Evolutionary conservation across 2,888 invertebrate genomes (phyloP), one percentile per base, ranked within the genome.

Genomic region (Cryptus viduatorius): DNA sequence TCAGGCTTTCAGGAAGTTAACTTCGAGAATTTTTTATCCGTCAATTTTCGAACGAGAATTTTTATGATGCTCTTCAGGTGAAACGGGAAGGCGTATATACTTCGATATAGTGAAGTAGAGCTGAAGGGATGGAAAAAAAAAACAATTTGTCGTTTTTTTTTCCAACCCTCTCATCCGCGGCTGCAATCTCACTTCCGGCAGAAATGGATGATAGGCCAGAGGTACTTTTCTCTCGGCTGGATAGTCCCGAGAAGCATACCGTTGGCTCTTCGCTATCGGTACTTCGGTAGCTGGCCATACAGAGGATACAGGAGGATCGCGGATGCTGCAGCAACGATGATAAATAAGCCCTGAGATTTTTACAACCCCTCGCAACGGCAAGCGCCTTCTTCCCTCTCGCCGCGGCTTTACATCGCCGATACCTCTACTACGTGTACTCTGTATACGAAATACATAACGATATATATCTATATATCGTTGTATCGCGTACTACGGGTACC

Each of bases 301-400:
- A 71, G 46, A 67, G 78, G 78, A 75, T 65, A 72, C 37, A 37
- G 7, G 82, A 75, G 73, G 79, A 81, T 79, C 83, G 76, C 56
- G 73, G 73, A 77, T 59, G 81, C 77, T 67, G 48, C 29, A 71
- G 53, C 71, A 48, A 44, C 80, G 77, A 83, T 86, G 85, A 85
- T 85, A 87, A 86, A 87, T 85, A 86, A 83, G 76, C 80, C 75
- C 31, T 72, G 65, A 24, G 82, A 81, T 86, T 84, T 84, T 86
- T 86, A 79, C 85, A 81, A 83, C 71, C 85, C 83, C 79, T 61
- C 37, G 61, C 59, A 37, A 67, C 42, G 16, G 65, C 42, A 2
- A 84, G 84, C 72, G 82, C 68, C 68, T 65, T 72, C 69, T 79
- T 61, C 14, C 61, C 31, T 61, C 31, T 29, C 29, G 61, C 67